Base-by-base conservation (phyloP, 2,113 vertebrate species). In the Xerus inauris region DNA sequence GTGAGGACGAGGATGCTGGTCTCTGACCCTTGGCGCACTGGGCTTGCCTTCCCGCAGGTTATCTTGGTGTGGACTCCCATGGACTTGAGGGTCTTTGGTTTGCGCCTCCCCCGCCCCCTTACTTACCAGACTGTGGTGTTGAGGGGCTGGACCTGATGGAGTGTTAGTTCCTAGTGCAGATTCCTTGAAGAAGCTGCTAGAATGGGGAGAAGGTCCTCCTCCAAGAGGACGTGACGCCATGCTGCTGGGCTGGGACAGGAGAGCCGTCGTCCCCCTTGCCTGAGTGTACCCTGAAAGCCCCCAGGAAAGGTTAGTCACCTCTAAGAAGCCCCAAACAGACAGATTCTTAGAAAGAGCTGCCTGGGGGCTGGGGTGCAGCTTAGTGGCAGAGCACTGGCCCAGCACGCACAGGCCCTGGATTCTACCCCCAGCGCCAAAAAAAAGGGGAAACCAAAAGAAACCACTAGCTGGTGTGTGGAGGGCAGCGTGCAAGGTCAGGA, bases 241-340 rank as follows among this genome's bases (percentile, higher is more conserved):
- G 81, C 14, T 9, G 8, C 26, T 28, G 0, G 69, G 28, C 69
- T 16, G 80, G 24, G 20, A 5, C 40, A 5, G 1, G 59, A 28
- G 64, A 57, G 10, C 2, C 11, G 10, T 19, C 11, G 10, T 19
- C 97, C 77, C 93, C 51, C 94, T 94, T 79, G 90, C 95, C 93
- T 96, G 95, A 16, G 0, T 12, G 0, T 2, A 42, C 94, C 97
- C 84, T 77, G 51, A 51, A 80, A 94, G 65, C 84, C 82, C 40
- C 19, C 24, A 22, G 81, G 77, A 86, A 65, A 76, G 75, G 90
- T 93, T 94, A 80, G 94, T 97, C 95, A 96, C 98, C 95, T 73
- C 13, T 1, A 92, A 65, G 79, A 92, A 97, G 96, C 96, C 91
- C 95, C 73, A 54, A 49, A 96, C 96, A 91, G 28, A 77, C 97